Base-by-base conservation (phyloP, 1,140 invertebrate species). In the Chironomus tepperi region DNA sequence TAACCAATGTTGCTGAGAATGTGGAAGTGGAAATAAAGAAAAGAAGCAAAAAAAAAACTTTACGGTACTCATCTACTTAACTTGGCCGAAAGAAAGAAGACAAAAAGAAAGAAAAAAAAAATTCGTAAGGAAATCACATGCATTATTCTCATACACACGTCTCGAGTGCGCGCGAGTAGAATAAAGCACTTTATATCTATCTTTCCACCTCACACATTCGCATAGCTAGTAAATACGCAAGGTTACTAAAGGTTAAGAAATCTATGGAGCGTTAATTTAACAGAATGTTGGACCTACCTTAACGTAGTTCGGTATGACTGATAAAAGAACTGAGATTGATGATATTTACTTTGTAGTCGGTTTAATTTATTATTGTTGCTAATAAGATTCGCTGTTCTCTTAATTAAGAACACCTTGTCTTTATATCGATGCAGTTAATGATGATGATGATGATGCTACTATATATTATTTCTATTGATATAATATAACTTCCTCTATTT, bases 201-300 rank as follows among this genome's bases (percentile, higher is more conserved):
- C n/a, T 67, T 67, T 67, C 6, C 7, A 70, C 18, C 24, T 19
- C 9, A 70, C 65, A 70, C 65, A 70, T 5, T 7, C 16, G 16
- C 65, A 21, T 2, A 5, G 1, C 5, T 2, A 34, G 1, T 2
- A 34, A 34, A 34, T 34, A 34, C 16, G 65, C 65, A 70, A 70
- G 65, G 65, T 70, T 70, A 70, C 19, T 70, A 19, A 70, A 70
- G 65, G 65, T 70, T 70, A 70, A 70, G 24, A 34, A 70, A 70
- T 70, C 65, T 70, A 21, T 21, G 18, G n/a, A 19, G 65, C 65
- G 65, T 70, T 18, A 21, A 19, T 70, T 70, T 18, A 9, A 8
- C 24, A 34, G 18, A 70, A 57, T 7, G n/a, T 10, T 57, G 65
- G 65, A 70, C 65, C 65, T 70, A 70, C 65, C 65, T 70, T 70